Conservation (phyloP, 2,888 invertebrate species). For the Drosophila gaucha region DNA sequence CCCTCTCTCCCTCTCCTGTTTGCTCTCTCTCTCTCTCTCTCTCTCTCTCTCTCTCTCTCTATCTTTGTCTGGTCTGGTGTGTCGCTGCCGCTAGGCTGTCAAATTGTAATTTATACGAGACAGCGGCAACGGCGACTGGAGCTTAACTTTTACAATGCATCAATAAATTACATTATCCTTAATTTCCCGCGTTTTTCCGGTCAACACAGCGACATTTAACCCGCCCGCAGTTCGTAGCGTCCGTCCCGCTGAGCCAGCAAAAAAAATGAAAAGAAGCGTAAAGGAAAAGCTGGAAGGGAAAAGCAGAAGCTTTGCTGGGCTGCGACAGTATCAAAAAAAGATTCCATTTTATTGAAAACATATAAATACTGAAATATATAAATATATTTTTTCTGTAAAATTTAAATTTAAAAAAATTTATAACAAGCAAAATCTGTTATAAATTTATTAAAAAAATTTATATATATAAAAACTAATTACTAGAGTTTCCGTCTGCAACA, state of each 20-base stretch:
- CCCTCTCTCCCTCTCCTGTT: too few species aligned
- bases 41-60: neutral
- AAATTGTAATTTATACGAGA: slow-evolving; percentile 76
- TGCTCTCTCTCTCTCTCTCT: neutral
- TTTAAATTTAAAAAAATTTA: neutral
- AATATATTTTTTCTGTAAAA: neutral
- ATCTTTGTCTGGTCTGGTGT: slow-evolving; percentile 22
- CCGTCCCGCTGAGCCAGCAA: slow-evolving; percentile 61
- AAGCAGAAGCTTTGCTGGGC: neutral
- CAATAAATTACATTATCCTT: slow-evolving; percentile 80
- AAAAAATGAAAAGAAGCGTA: too few species aligned
- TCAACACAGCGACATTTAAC: slow-evolving; percentile 73
- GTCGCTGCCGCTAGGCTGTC: slow-evolving; percentile 49
- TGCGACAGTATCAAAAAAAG: neutral
- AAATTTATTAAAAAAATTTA: too few species aligned
- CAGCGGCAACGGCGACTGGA: slow-evolving; percentile 52
- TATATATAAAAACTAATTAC: too few species aligned
- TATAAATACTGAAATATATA: neutral
- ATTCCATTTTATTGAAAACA: neutral
- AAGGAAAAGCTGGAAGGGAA: neutral
- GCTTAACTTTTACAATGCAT: slow-evolving; percentile 79
- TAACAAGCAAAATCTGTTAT: too few species aligned
- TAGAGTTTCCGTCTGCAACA: too few species aligned
- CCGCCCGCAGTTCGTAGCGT: slow-evolving; percentile 64
- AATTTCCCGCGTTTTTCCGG: slow-evolving; percentile 79